Evolutionary conservation across 2,888 invertebrate species (phyloP), one percentile per base, ranked within the genome.

Genomic region (Liposcelis brunnea): DNA sequence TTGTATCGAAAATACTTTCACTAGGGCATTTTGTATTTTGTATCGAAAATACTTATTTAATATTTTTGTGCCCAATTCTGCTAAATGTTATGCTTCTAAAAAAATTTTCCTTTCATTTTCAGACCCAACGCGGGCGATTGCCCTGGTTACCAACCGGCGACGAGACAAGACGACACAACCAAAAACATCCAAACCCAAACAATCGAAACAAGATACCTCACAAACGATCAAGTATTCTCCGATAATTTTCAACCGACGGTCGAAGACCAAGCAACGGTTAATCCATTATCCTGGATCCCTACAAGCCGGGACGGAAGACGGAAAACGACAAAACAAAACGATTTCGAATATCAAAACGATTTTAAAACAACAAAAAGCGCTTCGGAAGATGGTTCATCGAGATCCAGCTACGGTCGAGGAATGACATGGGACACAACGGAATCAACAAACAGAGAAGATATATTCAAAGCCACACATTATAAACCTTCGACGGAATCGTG

Each of bases 101-200:
- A 43, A 42, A 42, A 6, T 31, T 12, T 31, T 15, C 11, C 44
- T 37, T 18, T 44, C 47, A 47, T 35, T 58, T 58, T 19, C 55
- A 72, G 72, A 49, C 69, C 70, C 1, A 70, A 67, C 52, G 63
- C 65, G 44, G 66, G 64, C 5, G 70, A 69, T 52, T 71, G 71
- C 50, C 56, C 61, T 14, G 58, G 44, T 51, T 48, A 50, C 43
- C 53, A 21, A 52, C 52, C 43, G 56, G 55, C 48, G 52, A 53
- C 26, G 49, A 49, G 34, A 43, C 42, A 50, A 43, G 55, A 51
- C 35, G 55, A 49, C 46, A 51, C 53, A 48, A 42, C 50, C 10
- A 52, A 38, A 35, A 48, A 31, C 33, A 45, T 47, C 40, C 36
- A 51, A 54, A 42, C 52, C 54, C 58, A 56, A 48, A 51, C 53